These are phyloP conservation scores for Crotalus viridis DNA, from an alignment of 2,113 vertebrate genomes.

Conservation along the genomic window DNA sequence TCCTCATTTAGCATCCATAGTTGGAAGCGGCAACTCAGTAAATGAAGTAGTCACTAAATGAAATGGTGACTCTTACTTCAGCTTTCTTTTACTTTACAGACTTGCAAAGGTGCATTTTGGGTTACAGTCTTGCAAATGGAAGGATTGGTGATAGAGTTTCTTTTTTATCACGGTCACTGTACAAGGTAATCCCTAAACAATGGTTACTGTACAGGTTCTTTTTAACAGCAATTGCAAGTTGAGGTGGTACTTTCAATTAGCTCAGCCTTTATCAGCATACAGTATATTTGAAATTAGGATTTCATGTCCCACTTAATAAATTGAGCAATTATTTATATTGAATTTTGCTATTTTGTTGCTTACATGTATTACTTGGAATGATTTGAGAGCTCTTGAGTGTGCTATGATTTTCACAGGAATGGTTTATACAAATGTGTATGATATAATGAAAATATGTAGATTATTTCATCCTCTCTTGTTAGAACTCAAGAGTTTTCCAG, in stretches of 20 bases:
- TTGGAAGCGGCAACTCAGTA: background rate
- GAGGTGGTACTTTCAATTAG: background rate
- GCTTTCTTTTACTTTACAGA: background rate
- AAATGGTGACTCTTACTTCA: background rate
- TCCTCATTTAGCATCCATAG: background rate
- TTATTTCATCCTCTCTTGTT: background rate
- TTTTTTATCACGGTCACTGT: background rate
- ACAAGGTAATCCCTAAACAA: background rate
- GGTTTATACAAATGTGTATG: background rate
- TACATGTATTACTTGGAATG: background rate
- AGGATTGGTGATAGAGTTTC: background rate
- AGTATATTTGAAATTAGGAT: background rate
- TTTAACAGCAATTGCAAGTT: background rate
- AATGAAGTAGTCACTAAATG: background rate
- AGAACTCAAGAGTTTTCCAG: background rate
- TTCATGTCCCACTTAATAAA: background rate
- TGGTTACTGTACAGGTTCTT: background rate
- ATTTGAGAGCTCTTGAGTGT: background rate
- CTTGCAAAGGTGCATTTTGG: background rate
- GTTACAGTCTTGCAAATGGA: background rate
- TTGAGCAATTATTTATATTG: background rate
- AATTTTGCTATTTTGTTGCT: background rate
- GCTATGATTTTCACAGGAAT: background rate
- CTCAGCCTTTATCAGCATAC: background rate
- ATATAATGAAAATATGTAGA: background rate